phyloP scores from a whole-genome alignment of 30 jellyfish, hydroid and myxozoan species.

The Chrysaora quinquecirrha region DNA sequence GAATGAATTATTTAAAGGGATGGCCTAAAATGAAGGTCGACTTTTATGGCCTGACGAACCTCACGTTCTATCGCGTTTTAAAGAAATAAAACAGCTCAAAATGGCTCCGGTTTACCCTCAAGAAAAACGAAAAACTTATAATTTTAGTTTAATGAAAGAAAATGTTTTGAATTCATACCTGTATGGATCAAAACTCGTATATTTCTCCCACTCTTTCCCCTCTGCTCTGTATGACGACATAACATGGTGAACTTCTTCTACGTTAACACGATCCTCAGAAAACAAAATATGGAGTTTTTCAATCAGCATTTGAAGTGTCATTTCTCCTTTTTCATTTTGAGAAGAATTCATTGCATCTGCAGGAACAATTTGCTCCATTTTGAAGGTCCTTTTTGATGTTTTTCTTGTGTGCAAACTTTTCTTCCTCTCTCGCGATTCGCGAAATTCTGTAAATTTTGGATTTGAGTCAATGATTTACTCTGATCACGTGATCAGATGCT shows the following conservation, averaged over 20 bases:
- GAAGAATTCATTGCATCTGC: neutral
- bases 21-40: no score
- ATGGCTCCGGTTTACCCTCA: no score
- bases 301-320: constrained; percentile 63
- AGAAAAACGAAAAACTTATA: no score
- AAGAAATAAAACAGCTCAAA: no score
- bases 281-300: constrained; percentile 78
- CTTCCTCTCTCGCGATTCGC: neutral
- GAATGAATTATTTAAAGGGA: no score
- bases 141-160: neutral
- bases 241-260: constrained; percentile 84
- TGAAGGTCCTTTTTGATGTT: neutral
- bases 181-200: constrained; percentile 83
- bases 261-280: constrained; percentile 78
- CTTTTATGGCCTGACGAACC: no score
- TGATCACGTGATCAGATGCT: neutral
- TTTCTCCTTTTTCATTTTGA: neutral
- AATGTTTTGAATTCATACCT: constrained; percentile 38
- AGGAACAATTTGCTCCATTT: no score
- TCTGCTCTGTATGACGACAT: constrained; percentile 71
- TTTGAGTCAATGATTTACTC: neutral
- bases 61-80: no score
- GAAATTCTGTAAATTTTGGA: neutral
- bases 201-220: constrained; percentile 80
- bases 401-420: neutral